Base-by-base conservation (phyloP, 2,797 vertebrate species). In the Hypotaenidia okinawae region DNA sequence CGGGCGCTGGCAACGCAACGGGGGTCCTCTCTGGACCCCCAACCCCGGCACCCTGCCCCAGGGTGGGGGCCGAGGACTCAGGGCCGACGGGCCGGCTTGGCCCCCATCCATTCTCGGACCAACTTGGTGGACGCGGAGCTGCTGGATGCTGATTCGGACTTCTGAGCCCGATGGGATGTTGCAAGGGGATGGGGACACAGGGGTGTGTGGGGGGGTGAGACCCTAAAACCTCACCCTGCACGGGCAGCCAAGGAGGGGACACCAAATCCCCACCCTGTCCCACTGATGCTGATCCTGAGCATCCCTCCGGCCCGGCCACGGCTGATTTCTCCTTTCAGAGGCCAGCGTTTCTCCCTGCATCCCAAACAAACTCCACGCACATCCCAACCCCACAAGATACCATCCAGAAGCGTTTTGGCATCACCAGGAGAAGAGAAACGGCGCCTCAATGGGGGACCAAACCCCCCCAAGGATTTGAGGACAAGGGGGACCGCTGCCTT, bases 51-150 rank as follows among this genome's bases (percentile, higher is more conserved):
- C 96, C 11, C 95, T 97, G 62, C 95, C 98, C 45, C 90, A 80
- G 0, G 86, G 96, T 12, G 98, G 39, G 93, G 32, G 9, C 24
- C 78, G 45, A 97, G 98, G 75, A 98, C 98, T 58, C 98, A 97
- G 4, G 97, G 98, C 52, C 96, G 97, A 41, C 97, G 98, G 70
- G 94, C 97, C 2, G 98, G 90, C 8, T 97, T 98, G 8, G 98
- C 98, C 33, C 99, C 99, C 59, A 97, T 99, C 94, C 99, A 99
- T 96, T 99, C 99, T 41, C 98, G 98, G 94, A 99, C 99, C 97
- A 99, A 99, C 96, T 98, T 99, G 73, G 98, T 99, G 98, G 99
- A 99, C 28, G 98, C 98, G 0, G 99, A 99, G 97, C 98, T 99
- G 66, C 98, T 99, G 98, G 99, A 99, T 1, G 98, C 98, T 1